phyloP scores from a whole-genome alignment of 2,113 vertebrate species.

The Progne subis region DNA sequence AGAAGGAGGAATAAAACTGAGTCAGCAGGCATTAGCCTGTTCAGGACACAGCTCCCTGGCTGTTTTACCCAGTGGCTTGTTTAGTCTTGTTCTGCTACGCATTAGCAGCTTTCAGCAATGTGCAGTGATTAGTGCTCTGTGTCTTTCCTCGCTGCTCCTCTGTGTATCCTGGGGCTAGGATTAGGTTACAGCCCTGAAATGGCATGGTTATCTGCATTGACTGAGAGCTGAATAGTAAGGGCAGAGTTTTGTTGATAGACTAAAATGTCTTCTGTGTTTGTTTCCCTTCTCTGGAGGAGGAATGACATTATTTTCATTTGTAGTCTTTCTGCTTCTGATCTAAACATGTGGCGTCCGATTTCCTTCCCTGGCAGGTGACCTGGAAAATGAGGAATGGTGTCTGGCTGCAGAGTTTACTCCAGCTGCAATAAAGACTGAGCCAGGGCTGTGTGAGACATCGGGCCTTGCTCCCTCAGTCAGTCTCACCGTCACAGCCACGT shows the following conservation, averaged over 20 bases:
- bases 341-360: constrained; percentile 30
- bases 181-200: not conserved
- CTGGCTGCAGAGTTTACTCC: constrained; percentile 80
- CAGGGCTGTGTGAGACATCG: constrained; percentile 78
- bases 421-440: constrained; percentile 84
- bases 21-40: not conserved
- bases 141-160: not conserved
- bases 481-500: constrained; percentile 72
- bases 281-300: not conserved
- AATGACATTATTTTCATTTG: constrained; percentile 6
- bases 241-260: constrained; percentile 32
- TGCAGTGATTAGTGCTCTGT: constrained; percentile 1
- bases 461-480: constrained; percentile 85
- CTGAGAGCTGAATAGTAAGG: constrained; percentile 3
- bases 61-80: constrained; percentile 7
- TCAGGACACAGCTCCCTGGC: not conserved
- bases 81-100: constrained; percentile 5
- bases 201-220: not conserved
- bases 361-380: constrained; percentile 75
- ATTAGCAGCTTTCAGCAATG: not conserved
- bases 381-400: constrained; percentile 88
- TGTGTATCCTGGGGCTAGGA: constrained; percentile 1
- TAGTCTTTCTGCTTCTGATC: constrained; percentile 1
- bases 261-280: constrained; percentile 45
- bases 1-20: not conserved